Evolutionary conservation across 2,113 vertebrate genomes (phyloP).

Genomic region (Ia io): DNA sequence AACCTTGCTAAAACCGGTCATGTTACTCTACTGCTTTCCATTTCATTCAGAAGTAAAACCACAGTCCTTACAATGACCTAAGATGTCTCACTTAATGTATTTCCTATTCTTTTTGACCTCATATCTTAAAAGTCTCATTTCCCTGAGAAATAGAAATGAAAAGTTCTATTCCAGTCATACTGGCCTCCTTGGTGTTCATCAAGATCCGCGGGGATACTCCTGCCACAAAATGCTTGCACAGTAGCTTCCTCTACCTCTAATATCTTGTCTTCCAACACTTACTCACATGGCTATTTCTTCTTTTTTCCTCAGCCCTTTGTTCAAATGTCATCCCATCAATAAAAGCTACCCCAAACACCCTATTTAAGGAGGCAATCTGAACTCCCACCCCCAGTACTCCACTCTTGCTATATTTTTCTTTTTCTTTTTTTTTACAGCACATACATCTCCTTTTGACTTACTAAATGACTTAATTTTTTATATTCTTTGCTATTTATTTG

Average conservation of each 20-base stretch:
- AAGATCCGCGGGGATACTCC: not conserved
- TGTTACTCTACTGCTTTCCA: not conserved
- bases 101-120: not conserved
- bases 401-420: not conserved
- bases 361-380: not conserved
- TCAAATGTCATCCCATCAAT: constrained; percentile 7
- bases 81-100: not conserved
- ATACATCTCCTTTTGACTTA: not conserved
- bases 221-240: not conserved
- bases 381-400: not conserved
- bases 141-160: not conserved
- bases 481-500: constrained; percentile 2
- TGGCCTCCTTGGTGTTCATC: not conserved
- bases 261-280: not conserved
- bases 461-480: not conserved
- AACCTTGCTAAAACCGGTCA: not conserved
- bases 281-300: not conserved
- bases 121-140: not conserved
- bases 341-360: not conserved
- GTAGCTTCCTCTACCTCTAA: not conserved
- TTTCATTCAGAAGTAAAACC: not conserved
- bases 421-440: not conserved
- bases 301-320: not conserved
- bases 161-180: not conserved
- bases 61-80: not conserved